phyloP scores from a whole-genome alignment of 2,888 invertebrate species.

The Drosophila picticornis region DNA sequence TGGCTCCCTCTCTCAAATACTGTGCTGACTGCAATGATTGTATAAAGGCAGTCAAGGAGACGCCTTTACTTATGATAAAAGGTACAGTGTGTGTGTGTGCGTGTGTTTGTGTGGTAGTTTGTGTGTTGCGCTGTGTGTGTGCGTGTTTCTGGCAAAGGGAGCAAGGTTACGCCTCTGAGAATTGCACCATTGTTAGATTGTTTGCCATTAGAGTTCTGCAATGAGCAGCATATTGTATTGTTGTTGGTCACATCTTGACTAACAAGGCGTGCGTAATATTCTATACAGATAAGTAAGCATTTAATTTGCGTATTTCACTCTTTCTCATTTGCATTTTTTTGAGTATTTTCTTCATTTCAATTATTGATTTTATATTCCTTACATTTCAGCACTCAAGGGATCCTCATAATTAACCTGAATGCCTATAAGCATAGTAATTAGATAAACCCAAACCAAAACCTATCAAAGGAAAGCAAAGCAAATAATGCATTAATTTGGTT shows the following conservation, averaged over 20 bases:
- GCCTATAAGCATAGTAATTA: background rate
- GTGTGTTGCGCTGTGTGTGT: slow-evolving; percentile 16
- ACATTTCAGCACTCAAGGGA: slow-evolving; percentile 26
- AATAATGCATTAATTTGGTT: slow-evolving; percentile 35
- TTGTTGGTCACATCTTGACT: slow-evolving; percentile 16
- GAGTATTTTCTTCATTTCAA: background rate
- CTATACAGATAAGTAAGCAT: background rate
- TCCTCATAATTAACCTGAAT: slow-evolving; percentile 49
- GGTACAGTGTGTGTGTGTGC: slow-evolving; percentile 45
- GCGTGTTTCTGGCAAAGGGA: slow-evolving; percentile 41
- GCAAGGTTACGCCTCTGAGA: slow-evolving; percentile 66
- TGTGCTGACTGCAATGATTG: slow-evolving; percentile 66
- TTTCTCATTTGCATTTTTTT: background rate
- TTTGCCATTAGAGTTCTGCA: slow-evolving; percentile 50
- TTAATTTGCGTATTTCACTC: background rate
- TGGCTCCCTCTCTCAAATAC: slow-evolving; percentile 36
- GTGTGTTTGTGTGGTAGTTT: slow-evolving; percentile 13
- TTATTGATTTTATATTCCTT: slow-evolving; percentile 8
- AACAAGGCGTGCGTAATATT: slow-evolving; percentile 10
- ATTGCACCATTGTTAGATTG: slow-evolving; percentile 56
- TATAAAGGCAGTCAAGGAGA: slow-evolving; percentile 61
- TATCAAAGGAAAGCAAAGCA: slow-evolving; percentile 23
- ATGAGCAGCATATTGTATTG: slow-evolving; percentile 26
- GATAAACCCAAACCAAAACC: slow-evolving; percentile 11
- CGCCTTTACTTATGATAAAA: slow-evolving; percentile 44